Evolutionary conservation across 2,797 vertebrate species (phyloP).

Genomic region (Molossus alvarezi): DNA sequence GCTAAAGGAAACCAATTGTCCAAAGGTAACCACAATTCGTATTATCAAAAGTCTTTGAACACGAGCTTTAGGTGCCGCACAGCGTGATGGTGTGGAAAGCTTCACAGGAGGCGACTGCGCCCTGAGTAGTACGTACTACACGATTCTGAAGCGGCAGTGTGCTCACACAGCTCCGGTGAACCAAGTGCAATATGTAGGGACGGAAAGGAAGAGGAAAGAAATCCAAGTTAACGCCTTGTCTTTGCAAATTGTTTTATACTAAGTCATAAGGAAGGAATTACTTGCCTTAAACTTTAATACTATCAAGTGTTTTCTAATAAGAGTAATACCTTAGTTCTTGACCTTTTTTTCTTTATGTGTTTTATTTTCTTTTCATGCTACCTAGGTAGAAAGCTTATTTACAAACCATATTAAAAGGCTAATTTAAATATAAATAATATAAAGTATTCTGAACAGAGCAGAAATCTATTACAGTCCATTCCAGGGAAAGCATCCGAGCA

Average conservation of each 20-base stretch:
- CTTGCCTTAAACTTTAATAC: constrained; percentile 82
- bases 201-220: constrained; percentile 75
- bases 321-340: constrained; percentile 50
- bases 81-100: constrained; percentile 18
- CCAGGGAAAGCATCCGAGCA: constrained; percentile 65
- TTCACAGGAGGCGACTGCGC: constrained; percentile 65
- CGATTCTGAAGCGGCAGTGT: constrained; percentile 56
- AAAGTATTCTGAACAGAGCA: constrained; percentile 79
- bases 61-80: constrained; percentile 76
- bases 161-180: constrained; percentile 76
- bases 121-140: constrained; percentile 56
- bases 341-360: constrained; percentile 43
- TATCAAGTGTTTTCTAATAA: constrained; percentile 64
- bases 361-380: constrained; percentile 78
- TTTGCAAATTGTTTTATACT: constrained; percentile 78
- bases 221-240: constrained; percentile 78
- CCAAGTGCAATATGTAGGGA: constrained; percentile 88
- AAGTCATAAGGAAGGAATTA: constrained; percentile 65
- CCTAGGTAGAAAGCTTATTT: constrained; percentile 77
- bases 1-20: constrained; percentile 81
- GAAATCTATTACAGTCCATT: constrained; percentile 68
- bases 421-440: constrained; percentile 78
- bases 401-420: constrained; percentile 79
- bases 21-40: constrained; percentile 67
- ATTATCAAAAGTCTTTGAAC: constrained; percentile 84